Evolutionary conservation across 2,797 vertebrate species (phyloP), one percentile per base, ranked within the genome.

Genomic region (Pyrocephalus nanus): DNA sequence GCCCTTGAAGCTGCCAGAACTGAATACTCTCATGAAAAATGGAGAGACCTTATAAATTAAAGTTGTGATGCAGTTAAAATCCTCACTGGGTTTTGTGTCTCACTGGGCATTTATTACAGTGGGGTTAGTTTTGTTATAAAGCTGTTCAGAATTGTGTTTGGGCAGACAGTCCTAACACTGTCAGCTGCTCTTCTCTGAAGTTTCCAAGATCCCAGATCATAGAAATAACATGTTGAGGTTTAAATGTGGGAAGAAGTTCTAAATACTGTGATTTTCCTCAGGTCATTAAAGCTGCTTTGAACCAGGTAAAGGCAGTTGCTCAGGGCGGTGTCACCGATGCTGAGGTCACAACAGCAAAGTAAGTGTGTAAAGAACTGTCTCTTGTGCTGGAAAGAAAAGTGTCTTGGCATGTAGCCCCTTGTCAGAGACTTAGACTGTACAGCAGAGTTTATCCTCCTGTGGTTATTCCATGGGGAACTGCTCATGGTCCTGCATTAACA

Each of bases 311-410:
- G 92, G 97, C 98, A 45, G 72, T 99, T 61, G 98, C 99, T 87
- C 97, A 99, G 73, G 99, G 99, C 6, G 97, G 95, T 47, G 88
- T 99, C 93, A 98, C 98, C 2, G 98, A 97, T 45, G 97, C 97
- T 5, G 99, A 99, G 85, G 94, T 99, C 85, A 97, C 97, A 86
- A 95, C 38, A n/a, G 99, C 99, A 88, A 99, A 99, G 99, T 99
- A 98, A 98, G 99, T 98, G 74, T 5, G 6, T 32, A 13, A 86
- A 73, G 50, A 83, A 23, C 27, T 34, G 20, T 61, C 9, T 8
- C 13, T 4, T 30, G 71, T 76, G 19, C 50, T 81, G 25, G 45
- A 19, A 74, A 64, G 36, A 69, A 55, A 73, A 55, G 15, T 79
- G 86, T 32, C 22, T 69, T 69, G 65, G 48, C 11, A 1, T 36